phyloP scores from a whole-genome alignment of 2,113 vertebrate species.

The Hypocryptadius cinnamomeus region DNA sequence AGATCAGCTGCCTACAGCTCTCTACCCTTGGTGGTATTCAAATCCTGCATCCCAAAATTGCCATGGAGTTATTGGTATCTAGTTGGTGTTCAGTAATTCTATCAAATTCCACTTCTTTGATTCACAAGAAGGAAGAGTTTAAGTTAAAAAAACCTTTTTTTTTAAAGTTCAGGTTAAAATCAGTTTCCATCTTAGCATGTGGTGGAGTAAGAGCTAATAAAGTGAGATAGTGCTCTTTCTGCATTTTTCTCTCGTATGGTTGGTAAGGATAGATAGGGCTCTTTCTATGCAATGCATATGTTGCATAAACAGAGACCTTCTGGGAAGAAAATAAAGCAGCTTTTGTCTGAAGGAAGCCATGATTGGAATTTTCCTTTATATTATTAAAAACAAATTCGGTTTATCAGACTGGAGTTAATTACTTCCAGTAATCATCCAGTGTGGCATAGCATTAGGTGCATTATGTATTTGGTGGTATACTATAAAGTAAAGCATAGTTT shows the following conservation, averaged over 20 bases:
- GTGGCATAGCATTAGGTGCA: neutral
- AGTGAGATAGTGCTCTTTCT: neutral
- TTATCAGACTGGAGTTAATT: neutral
- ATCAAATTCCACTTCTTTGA: neutral
- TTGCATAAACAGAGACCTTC: neutral
- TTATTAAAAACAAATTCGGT: neutral
- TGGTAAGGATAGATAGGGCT: neutral
- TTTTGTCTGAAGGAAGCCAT: neutral
- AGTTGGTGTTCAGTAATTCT: neutral
- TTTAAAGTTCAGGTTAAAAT: neutral
- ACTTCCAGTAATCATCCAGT: neutral
- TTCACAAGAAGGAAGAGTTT: neutral
- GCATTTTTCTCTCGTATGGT: neutral
- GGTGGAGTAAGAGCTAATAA: neutral
- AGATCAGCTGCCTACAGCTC: neutral
- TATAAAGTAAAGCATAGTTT: neutral
- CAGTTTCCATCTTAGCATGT: neutral
- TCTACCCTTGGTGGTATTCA: neutral
- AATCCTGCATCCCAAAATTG: neutral
- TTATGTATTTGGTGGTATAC: neutral
- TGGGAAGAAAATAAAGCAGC: neutral
- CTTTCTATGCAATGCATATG: neutral
- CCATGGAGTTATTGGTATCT: neutral
- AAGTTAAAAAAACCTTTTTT: neutral
- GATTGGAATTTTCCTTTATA: neutral